Conservation (phyloP, 35 echinoderm and acorn worm genomes). For the Stichopus chloronotus region DNA sequence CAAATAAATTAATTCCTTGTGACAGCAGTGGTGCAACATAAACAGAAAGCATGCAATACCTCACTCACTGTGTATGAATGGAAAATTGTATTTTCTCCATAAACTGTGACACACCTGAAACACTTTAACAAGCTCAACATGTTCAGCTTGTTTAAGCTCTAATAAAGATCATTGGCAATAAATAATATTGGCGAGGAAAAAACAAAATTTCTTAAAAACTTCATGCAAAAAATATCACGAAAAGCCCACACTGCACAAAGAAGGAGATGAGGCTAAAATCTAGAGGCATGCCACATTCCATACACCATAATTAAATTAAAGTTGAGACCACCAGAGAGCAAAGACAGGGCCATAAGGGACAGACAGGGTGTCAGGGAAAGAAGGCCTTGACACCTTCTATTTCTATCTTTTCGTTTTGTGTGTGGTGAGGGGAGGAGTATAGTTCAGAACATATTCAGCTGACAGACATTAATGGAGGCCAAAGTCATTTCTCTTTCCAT, state of each 20-base stretch:
- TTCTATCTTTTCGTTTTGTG: no score
- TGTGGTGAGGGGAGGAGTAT: background rate
- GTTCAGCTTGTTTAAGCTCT: background rate
- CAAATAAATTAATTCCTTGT: no score
- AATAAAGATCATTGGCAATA: no score
- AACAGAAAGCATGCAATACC: background rate
- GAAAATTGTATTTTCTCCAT: no score
- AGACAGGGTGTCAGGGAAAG: slow-evolving; percentile 22
- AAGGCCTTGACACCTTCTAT: background rate
- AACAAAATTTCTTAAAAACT: no score
- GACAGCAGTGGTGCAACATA: no score
- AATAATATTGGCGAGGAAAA: no score
- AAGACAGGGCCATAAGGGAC: slow-evolving; percentile 31
- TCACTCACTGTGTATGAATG: no score
- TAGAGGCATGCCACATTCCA: slow-evolving; percentile 47
- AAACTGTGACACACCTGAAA: no score
- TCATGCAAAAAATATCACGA: no score
- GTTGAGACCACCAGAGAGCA: slow-evolving; percentile 51
- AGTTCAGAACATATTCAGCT: background rate
- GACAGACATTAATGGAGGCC: slow-evolving; percentile 24
- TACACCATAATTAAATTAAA: slow-evolving; percentile 56
- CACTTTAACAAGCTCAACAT: background rate
- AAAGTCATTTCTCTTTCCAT: background rate
- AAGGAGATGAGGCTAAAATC: background rate
- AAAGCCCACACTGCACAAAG: background rate